A percentile compares a stretch with the other conserved stretches of the same genome.
These are phyloP conservation scores for Hyperoplus immaculatus DNA, from an alignment of 2,797 vertebrate species.

Conservation along the genomic window DNA sequence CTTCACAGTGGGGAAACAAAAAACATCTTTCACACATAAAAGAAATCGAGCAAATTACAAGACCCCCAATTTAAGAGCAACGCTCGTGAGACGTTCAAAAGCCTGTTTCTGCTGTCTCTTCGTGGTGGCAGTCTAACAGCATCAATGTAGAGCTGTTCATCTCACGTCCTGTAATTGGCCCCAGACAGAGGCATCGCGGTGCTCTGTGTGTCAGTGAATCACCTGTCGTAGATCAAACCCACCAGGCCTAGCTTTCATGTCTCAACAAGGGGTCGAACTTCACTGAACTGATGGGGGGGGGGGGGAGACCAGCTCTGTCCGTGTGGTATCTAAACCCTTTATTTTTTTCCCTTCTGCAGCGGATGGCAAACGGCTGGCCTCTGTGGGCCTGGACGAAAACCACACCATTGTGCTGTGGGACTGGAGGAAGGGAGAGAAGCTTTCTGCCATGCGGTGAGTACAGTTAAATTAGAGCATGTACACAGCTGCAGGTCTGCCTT, in stretches of 20 bases:
- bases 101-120: conserved; percentile 39
- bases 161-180: conserved; percentile 71
- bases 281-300: conserved; percentile 36
- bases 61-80: conserved; percentile 53
- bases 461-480: conserved; percentile 13
- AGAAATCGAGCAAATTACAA: conserved; percentile 40
- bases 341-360: conserved; percentile 79
- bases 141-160: conserved; percentile 56
- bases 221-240: conserved; percentile 66
- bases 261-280: conserved; percentile 58
- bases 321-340: conserved; percentile 48
- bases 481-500: conserved; percentile 1
- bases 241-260: conserved; percentile 61
- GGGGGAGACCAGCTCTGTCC: conserved; percentile 19
- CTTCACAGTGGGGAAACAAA: conserved; percentile 24
- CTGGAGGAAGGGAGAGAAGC: conserved; percentile 98
- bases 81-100: conserved; percentile 1
- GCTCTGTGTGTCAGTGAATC: conserved; percentile 65
- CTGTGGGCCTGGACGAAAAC: conserved; percentile 96
- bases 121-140: conserved; percentile 46
- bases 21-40: conserved; percentile 24
- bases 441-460: conserved; percentile 93
- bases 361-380: conserved; percentile 96
- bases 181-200: conserved; percentile 42
- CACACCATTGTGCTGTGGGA: conserved; percentile 97